These are phyloP conservation scores for Thecophora atra DNA, from an alignment of 2,888 invertebrate species.

Conservation along the genomic window DNA sequence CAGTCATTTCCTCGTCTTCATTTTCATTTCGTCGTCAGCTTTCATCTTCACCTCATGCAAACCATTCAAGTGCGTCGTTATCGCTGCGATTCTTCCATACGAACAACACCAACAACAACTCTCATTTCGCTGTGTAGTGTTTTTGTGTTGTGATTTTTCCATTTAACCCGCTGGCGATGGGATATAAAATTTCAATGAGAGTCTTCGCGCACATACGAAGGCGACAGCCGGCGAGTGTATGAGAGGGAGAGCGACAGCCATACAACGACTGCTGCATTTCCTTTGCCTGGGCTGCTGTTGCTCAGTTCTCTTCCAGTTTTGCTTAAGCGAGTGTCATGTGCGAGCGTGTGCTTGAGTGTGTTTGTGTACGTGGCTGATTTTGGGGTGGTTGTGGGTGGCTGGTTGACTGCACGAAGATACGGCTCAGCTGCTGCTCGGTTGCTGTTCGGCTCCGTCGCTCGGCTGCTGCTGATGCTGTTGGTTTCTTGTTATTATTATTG, in stretches of 20 bases:
- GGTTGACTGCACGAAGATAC: too few relatives aligned
- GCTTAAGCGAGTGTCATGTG: slow-evolving; percentile 52
- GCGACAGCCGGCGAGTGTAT: too few relatives aligned
- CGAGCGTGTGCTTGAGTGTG: slow-evolving; percentile 32
- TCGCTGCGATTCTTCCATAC: slow-evolving; percentile 25
- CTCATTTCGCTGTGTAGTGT: slow-evolving; percentile 5
- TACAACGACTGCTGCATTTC: slow-evolving; percentile 15
- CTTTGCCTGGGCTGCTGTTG: not conserved
- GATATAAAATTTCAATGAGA: slow-evolving; percentile 21
- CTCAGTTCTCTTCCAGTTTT: not conserved
- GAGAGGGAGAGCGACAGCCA: not conserved
- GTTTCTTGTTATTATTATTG: not conserved
- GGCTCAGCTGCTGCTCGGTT: too few relatives aligned
- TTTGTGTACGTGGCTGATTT: not conserved
- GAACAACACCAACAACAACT: slow-evolving; percentile 12
- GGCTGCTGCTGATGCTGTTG: not conserved
- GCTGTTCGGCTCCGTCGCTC: too few relatives aligned
- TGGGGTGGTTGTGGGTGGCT: slow-evolving; percentile 1
- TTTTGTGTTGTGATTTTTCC: slow-evolving; percentile 22
- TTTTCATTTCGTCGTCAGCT: not conserved
- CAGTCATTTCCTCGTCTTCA: not conserved
- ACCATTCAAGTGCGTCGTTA: slow-evolving; percentile 26
- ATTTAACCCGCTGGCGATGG: slow-evolving; percentile 30
- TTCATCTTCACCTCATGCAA: slow-evolving; percentile 32
- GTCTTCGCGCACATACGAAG: too few relatives aligned